Percentiles rank a stretch among this genome's conserved stretches.
phyloP scores from a whole-genome alignment of 2,888 invertebrate genomes.

The Ecdyonurus torrentis region DNA sequence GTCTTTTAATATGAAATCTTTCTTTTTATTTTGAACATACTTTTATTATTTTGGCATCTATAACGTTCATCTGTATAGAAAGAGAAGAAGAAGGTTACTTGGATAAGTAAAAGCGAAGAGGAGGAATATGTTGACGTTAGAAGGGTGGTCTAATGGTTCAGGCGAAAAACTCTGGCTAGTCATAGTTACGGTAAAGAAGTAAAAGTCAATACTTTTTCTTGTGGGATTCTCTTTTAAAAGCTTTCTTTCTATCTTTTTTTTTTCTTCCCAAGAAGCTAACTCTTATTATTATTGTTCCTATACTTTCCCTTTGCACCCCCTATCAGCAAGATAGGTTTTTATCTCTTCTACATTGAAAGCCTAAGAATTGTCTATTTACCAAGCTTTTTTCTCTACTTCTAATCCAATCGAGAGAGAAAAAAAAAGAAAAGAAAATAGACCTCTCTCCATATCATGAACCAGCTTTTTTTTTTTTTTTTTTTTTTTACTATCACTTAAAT shows the following conservation, averaged over 20 bases:
- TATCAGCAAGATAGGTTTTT: neutral
- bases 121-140: neutral
- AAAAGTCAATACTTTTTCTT: slow-evolving; percentile 2
- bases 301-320: neutral
- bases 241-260: neutral
- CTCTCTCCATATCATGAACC: neutral
- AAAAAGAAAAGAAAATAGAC: neutral
- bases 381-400: neutral
- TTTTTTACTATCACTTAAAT: neutral
- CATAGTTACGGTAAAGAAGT: neutral
- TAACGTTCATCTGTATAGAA: too few species aligned
- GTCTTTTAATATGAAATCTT: neutral
- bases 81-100: too few species aligned
- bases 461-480: neutral
- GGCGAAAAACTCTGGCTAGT: neutral
- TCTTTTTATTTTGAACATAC: neutral
- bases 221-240: neutral
- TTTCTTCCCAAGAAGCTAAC: neutral
- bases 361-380: neutral
- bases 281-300: neutral
- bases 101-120: too few species aligned
- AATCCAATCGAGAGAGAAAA: neutral
- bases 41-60: neutral
- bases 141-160: neutral
- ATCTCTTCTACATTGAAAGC: neutral